phyloP scores from a whole-genome alignment of 2,888 invertebrate species.

The Eupithecia dodoneata region DNA sequence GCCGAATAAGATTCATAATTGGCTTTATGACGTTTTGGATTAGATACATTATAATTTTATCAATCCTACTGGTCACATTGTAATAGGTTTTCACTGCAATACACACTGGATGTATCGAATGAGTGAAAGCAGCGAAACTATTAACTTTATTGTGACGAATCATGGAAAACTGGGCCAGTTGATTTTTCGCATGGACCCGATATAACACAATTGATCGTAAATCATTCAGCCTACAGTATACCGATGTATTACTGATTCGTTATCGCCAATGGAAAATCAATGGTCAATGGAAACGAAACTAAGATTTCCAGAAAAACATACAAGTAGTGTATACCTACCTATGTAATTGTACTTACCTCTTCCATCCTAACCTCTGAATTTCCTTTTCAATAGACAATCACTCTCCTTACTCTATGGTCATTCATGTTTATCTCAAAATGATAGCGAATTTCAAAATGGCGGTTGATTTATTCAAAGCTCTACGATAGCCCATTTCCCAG shows the following conservation, averaged over 20 bases:
- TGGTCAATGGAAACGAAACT: conserved; percentile 1
- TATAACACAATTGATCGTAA: conserved; percentile 26
- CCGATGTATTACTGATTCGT: conserved; percentile 25
- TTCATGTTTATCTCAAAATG: conserved; percentile 12
- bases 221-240: conserved; percentile 27
- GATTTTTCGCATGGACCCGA: conserved; percentile 27
- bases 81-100: not conserved
- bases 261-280: conserved; percentile 25
- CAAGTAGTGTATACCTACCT: not conserved
- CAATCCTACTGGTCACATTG: not conserved
- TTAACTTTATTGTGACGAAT: conserved; percentile 26
- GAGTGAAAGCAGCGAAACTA: conserved; percentile 4
- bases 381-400: not conserved
- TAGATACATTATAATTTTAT: not conserved
- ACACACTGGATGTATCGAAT: conserved; percentile 4
- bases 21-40: no score
- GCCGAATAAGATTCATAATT: no score
- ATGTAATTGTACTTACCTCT: not conserved
- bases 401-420: not conserved
- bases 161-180: conserved; percentile 27
- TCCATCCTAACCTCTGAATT: not conserved
- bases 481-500: conserved; percentile 40
- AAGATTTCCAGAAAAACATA: conserved; percentile 13
- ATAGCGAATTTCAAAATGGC: conserved; percentile 25
- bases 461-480: conserved; percentile 28